Conservation (phyloP, 2,113 vertebrate genomes). For the Eublepharis macularius region DNA sequence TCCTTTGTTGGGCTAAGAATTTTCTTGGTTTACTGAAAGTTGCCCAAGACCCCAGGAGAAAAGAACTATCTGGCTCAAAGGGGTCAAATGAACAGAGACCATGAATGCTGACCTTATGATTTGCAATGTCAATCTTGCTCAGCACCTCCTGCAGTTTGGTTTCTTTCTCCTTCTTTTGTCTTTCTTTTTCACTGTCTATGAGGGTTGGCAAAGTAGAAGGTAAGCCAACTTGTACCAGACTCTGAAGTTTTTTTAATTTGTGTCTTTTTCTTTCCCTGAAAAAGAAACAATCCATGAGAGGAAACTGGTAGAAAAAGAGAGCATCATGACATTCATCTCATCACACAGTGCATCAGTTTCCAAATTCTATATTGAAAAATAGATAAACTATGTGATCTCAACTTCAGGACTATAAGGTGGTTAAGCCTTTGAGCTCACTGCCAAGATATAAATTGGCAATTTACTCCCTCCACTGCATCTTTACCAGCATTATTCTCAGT, state of each 20-base stretch:
- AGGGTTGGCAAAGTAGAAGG: slow-evolving; percentile 28
- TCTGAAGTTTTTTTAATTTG: slow-evolving; percentile 57
- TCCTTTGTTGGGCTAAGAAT: neutral
- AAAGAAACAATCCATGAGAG: slow-evolving; percentile 46
- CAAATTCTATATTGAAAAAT: neutral
- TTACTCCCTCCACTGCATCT: neutral
- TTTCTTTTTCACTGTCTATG: slow-evolving; percentile 54
- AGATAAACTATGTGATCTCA: neutral
- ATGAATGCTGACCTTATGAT: slow-evolving; percentile 69
- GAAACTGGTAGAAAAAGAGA: neutral
- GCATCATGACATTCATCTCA: neutral
- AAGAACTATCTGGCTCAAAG: neutral
- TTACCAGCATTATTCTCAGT: neutral
- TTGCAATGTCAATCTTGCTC: slow-evolving; percentile 60
- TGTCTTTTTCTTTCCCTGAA: slow-evolving; percentile 76
- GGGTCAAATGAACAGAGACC: neutral
- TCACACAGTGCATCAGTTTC: neutral
- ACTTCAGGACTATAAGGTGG: neutral
- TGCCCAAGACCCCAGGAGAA: neutral
- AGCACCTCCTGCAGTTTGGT: slow-evolving; percentile 63
- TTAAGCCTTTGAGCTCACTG: neutral
- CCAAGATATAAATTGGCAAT: neutral
- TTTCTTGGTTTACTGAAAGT: slow-evolving; percentile 19
- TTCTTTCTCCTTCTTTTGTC: slow-evolving; percentile 63
- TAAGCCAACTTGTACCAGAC: slow-evolving; percentile 22